Evolutionary conservation across 2,113 vertebrate species (phyloP), one percentile per base, ranked within the genome.

Genomic region (Sinocyclocheilus rhinocerous): DNA sequence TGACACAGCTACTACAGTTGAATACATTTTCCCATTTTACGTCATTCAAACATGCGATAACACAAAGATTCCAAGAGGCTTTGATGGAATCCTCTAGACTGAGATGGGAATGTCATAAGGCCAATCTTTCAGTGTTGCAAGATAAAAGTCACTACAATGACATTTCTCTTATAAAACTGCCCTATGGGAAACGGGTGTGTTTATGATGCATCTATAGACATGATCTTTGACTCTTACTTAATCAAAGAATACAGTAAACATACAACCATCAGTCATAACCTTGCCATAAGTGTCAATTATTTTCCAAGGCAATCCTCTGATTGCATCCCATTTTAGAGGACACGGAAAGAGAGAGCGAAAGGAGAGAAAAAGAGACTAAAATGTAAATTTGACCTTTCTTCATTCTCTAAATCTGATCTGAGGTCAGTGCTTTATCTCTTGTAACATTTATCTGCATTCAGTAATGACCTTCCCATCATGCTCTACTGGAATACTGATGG

Each of bases 301-400:
- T 75, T 36, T 33, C 42, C 26, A 16, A 11, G 67, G 67, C 78
- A 72, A 76, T 86, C 75, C 78, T 79, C 50, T 80, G 57, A 88
- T 81, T 69, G 69, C 82, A 22, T 61, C 63, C 52, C 45, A 39
- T 70, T 85, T 85, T 70, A 78, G 42, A 78, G 29, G 26, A 63
- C 0, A 20, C 36, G 7, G 55, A 24, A 61, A 48, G 81, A 67
- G 76, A 78, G 76, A 80, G 11, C 67, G 78, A 69, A 5, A 69
- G 55, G 22, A 36, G 81, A 29, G 36, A 48, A n/a, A 76, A 79
- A 59, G 65, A 65, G 79, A 55, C 52, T 77, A 57, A 90, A 89
- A 90, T 91, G 88, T 88, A 89, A 89, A 91, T 91, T 88, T 90
- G 86, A 89, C 88, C 90, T 91, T 91, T 90, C 83, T 81, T 83